phyloP scores from a whole-genome alignment of 2,888 invertebrate species.

The Coecobrya sp. region DNA sequence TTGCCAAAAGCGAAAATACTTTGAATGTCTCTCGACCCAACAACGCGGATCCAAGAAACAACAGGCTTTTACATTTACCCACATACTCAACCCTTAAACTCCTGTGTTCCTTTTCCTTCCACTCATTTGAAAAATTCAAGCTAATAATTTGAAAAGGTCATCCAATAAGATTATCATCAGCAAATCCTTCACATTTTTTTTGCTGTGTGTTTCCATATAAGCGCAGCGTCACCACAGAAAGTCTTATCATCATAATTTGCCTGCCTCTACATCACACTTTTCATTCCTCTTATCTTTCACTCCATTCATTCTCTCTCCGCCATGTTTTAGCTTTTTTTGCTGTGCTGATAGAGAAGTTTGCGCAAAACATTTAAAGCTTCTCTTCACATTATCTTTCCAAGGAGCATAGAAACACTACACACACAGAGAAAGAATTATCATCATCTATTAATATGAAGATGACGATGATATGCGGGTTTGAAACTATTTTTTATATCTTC shows the following conservation, averaged over 20 bases:
- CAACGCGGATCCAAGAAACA: background rate
- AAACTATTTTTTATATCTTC: constrained; percentile 36
- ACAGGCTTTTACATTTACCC: background rate
- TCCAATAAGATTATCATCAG: constrained; percentile 55
- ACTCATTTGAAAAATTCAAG: background rate
- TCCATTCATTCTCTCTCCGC: constrained; percentile 30
- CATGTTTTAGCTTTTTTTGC: background rate
- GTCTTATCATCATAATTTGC: background rate
- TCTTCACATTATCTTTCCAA: background rate
- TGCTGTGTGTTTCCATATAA: background rate
- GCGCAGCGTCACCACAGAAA: background rate
- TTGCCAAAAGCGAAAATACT: constrained; percentile 37
- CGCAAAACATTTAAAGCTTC: constrained; percentile 20
- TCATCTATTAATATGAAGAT: background rate
- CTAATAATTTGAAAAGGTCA: constrained; percentile 45
- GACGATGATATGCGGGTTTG: background rate
- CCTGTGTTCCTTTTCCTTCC: background rate
- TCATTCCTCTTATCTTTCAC: constrained; percentile 7
- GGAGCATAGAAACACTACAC: background rate
- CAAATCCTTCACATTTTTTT: constrained; percentile 31
- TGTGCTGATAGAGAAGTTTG: constrained; percentile 1
- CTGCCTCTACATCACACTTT: constrained; percentile 61
- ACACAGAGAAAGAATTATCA: background rate
- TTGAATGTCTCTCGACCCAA: background rate
- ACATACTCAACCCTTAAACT: background rate